Evolutionary conservation across 2,888 invertebrate species (phyloP), one percentile per base, ranked within the genome.

Genomic region (Pseudococcus viburni): DNA sequence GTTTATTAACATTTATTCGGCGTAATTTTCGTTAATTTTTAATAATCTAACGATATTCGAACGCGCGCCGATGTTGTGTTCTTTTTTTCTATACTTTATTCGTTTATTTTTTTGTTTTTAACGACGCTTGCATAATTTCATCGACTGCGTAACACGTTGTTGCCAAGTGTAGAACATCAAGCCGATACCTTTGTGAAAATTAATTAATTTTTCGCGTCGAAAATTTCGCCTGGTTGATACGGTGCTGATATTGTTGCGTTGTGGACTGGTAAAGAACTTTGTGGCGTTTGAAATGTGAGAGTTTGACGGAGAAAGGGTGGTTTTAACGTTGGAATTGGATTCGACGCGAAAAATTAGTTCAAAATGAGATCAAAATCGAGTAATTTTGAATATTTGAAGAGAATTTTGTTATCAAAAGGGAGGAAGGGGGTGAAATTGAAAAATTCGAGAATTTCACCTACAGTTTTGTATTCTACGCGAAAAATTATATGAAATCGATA

Each of bases 1-100:
- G 26, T 68, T 68, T 68, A 68, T 68, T 26, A 68, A 68, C 68
- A 68, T 68, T 68, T 68, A 68, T 26, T 68, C 68, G 9, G 68
- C 68, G 68, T 26, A 68, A 68, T 68, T 68, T 68, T 68, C 68
- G 68, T 26, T 26, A 68, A 68, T 68, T 68, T 68, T 68, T 68
- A 22, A 68, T 68, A 68, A 68, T 68, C 12, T 26, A 26, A 68
- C 68, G 68, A 68, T 68, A 68, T 68, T 68, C 68, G 68, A 55
- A 26, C 68, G 26, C n/a, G 19, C 64, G 64, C 19, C 64, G 8
- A 64, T 64, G 11, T 64, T 22, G n/a, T 51, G 12, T n/a, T n/a
- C n/a, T 55, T n/a, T 55, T 55, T 55, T n/a, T n/a, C 55, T 55
- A n/a, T 55, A 15, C 55, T 55, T 55, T n/a, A 55, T 55, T 55